These are phyloP conservation scores for Phengaris arion DNA, from an alignment of 2,888 invertebrate genomes.

Conservation along the genomic window DNA sequence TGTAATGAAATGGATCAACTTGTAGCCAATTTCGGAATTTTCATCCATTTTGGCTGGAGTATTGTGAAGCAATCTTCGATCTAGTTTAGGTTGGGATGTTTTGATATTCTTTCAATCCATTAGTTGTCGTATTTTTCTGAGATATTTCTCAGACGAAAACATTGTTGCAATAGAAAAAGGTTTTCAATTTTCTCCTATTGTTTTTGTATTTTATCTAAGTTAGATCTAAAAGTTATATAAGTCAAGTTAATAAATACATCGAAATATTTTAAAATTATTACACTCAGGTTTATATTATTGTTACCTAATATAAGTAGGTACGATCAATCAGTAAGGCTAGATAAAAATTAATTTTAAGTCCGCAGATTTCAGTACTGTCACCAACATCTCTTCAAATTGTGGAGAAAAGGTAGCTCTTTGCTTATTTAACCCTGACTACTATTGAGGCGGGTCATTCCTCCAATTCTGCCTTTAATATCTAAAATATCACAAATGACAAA, in stretches of 20 bases:
- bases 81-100: constrained; percentile 6
- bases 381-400: too few species aligned
- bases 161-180: neutral
- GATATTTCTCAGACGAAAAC: neutral
- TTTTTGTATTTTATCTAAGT: neutral
- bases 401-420: too few species aligned
- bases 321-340: too few species aligned
- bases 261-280: too few species aligned
- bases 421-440: too few species aligned
- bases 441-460: too few species aligned
- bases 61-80: constrained; percentile 15
- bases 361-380: too few species aligned
- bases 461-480: too few species aligned
- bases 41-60: constrained; percentile 8
- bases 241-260: neutral
- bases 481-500: too few species aligned
- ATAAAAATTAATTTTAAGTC: too few species aligned
- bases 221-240: neutral
- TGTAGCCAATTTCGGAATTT: neutral
- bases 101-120: constrained; percentile 12
- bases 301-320: too few species aligned
- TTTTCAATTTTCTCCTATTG: neutral
- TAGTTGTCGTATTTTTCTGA: neutral
- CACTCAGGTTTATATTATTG: too few species aligned
- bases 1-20: constrained; percentile 14